Conservation (phyloP, 2,113 vertebrate genomes). For the Platycercus adscitus region DNA sequence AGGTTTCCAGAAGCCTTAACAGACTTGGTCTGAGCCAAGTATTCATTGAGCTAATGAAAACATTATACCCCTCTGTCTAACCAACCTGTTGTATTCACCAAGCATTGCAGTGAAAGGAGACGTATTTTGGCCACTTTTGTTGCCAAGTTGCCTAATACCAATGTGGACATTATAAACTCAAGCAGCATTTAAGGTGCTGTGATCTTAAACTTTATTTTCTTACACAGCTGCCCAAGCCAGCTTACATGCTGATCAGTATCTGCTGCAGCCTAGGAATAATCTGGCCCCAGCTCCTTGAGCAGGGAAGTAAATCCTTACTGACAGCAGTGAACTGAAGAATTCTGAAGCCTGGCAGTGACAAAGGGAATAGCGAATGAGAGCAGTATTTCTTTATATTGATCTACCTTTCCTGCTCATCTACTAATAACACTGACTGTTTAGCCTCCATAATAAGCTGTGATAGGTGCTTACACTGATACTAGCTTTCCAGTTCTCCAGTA, state of each 20-base stretch:
- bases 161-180: background rate
- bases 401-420: conserved; percentile 44
- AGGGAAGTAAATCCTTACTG: conserved; percentile 60
- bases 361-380: conserved; percentile 62
- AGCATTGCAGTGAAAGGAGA: background rate
- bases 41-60: background rate
- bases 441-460: conserved; percentile 2
- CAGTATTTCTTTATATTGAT: conserved; percentile 68
- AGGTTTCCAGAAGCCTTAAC: background rate
- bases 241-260: conserved; percentile 41
- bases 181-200: conserved; percentile 21
- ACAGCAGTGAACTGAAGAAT: conserved; percentile 63
- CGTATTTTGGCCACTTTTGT: background rate
- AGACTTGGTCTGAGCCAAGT: conserved; percentile 2
- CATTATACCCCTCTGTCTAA: background rate
- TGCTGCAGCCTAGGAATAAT: conserved; percentile 52
- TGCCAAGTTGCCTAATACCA: background rate
- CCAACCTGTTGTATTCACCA: background rate
- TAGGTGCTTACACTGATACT: background rate
- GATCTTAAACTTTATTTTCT: conserved; percentile 52
- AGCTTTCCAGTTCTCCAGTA: background rate
- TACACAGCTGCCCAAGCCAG: background rate
- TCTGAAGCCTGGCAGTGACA: conserved; percentile 62
- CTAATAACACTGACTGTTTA: conserved; percentile 26
- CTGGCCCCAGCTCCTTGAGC: conserved; percentile 23